These are phyloP conservation scores for Mus spretus DNA, from an alignment of 2,797 vertebrate genomes.

Conservation along the genomic window DNA sequence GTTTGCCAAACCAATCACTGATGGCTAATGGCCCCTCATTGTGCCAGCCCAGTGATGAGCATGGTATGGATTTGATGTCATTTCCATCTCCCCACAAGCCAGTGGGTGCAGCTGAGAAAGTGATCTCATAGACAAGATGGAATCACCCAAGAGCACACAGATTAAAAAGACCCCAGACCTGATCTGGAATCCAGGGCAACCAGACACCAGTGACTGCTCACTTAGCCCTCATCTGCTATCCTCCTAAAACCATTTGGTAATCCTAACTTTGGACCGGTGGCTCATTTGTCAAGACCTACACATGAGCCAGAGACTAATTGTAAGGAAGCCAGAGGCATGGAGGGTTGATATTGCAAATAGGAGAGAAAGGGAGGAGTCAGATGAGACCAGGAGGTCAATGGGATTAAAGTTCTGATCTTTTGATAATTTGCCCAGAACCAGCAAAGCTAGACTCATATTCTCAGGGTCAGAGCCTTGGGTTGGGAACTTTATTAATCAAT, in stretches of 20 bases:
- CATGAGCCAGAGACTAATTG: background rate
- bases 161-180: background rate
- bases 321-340: background rate
- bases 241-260: background rate
- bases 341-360: background rate
- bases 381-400: background rate
- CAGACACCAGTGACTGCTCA: background rate
- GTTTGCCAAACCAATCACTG: slow-evolving; percentile 43
- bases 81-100: background rate
- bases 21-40: background rate
- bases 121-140: background rate
- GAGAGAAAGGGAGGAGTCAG: background rate
- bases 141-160: background rate
- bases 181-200: background rate
- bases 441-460: background rate
- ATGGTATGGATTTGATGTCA: background rate
- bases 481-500: slow-evolving; percentile 42
- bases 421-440: slow-evolving; percentile 28
- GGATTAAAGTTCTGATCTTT: slow-evolving; percentile 22
- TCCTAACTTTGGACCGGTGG: background rate
- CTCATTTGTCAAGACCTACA: slow-evolving; percentile 6
- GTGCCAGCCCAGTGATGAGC: background rate
- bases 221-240: background rate
- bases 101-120: slow-evolving; percentile 6
- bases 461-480: background rate